Evolutionary conservation across 2,113 vertebrate species (phyloP).

Genomic region (Hemichromis elongatus): DNA sequence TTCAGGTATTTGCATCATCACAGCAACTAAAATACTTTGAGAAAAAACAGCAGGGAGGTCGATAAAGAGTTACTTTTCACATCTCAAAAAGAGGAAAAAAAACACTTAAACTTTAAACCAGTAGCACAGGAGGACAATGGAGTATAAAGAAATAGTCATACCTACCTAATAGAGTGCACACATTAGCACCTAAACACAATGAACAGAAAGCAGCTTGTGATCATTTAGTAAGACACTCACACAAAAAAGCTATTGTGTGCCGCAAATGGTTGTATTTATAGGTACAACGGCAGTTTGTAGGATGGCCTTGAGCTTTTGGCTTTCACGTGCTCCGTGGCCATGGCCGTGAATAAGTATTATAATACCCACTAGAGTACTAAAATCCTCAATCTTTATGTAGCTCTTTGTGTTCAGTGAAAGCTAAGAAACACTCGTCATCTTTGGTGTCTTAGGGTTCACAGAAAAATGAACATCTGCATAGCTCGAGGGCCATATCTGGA

Average conservation of each 20-base stretch:
- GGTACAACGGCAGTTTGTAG: neutral
- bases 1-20: neutral
- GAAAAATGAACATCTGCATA: neutral
- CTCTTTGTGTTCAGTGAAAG: neutral
- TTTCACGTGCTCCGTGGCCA: neutral
- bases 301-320: neutral
- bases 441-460: neutral
- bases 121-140: neutral
- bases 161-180: neutral
- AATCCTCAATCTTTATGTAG: neutral
- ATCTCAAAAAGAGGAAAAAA: neutral
- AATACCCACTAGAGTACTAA: neutral
- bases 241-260: neutral
- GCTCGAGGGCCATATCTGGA: neutral
- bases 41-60: neutral
- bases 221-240: neutral
- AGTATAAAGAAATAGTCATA: accelerated
- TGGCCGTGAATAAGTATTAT: neutral
- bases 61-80: neutral
- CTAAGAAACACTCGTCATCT: neutral
- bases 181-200: neutral
- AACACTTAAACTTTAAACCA: neutral
- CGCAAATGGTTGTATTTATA: neutral
- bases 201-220: neutral
- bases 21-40: neutral